Conservation (phyloP, 2,888 invertebrate species). For the Pseudanteris insignis region DNA sequence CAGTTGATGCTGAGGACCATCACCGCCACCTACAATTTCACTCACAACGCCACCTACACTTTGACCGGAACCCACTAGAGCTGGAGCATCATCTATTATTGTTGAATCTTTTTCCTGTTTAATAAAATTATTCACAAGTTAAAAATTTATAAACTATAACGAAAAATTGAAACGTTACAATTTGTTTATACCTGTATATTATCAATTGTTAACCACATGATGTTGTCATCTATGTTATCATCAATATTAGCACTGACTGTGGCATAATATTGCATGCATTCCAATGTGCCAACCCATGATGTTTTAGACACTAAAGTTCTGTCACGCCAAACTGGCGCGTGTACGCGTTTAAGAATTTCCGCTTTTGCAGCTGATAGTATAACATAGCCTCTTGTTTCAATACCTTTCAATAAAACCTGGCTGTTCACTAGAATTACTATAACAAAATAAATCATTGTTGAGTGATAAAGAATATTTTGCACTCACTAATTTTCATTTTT, state of each 20-base stretch:
- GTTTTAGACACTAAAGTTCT: conserved; percentile 89
- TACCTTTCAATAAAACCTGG: conserved; percentile 93
- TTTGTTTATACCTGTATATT: conserved; percentile 89
- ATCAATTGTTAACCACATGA: conserved; percentile 95
- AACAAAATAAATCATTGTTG: conserved; percentile 3
- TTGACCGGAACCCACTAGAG: conserved; percentile 92
- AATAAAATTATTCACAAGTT: background rate
- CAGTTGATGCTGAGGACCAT: conserved; percentile 73
- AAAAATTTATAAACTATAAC: background rate
- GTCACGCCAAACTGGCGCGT: conserved; percentile 89
- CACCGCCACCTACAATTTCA: conserved; percentile 84
- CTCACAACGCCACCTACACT: conserved; percentile 97
- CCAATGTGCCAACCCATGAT: conserved; percentile 93
- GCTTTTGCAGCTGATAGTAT: conserved; percentile 96
- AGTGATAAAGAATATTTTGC: too few relatives aligned
- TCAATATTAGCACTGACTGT: conserved; percentile 82
- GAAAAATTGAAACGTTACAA: background rate
- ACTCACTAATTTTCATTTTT: too few relatives aligned
- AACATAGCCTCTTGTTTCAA: conserved; percentile 96
- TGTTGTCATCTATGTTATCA: conserved; percentile 76
- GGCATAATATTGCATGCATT: conserved; percentile 99
- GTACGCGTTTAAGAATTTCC: conserved; percentile 88
- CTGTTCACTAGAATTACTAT: conserved; percentile 90
- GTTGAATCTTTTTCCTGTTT: conserved; percentile 73
- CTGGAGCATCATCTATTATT: conserved; percentile 84